A percentile compares a stretch with the other conserved stretches of the same genome.
These are phyloP conservation scores for Leptopterna dolabrata DNA, from an alignment of 2,888 invertebrate genomes.

Conservation along the genomic window DNA sequence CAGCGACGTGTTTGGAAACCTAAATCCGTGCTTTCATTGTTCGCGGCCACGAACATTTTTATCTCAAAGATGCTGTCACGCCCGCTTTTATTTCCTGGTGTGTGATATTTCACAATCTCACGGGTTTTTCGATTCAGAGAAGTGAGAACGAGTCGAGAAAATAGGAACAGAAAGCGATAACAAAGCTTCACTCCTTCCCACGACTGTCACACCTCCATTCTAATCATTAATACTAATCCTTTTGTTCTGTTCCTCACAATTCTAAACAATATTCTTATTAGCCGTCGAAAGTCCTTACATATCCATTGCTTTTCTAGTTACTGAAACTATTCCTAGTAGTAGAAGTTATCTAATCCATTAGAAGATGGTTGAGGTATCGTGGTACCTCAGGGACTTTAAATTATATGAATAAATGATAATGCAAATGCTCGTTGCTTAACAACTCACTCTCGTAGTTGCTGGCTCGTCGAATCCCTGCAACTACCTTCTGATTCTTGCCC, in stretches of 20 bases:
- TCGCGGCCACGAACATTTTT: neutral
- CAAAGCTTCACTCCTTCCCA: neutral
- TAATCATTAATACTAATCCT: neutral
- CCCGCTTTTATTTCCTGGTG: constrained; percentile 14
- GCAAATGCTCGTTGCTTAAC: too few species aligned
- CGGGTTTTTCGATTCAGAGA: constrained; percentile 10
- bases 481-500: too few species aligned
- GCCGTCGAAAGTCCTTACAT: too few species aligned
- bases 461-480: too few species aligned
- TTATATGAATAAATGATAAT: too few species aligned
- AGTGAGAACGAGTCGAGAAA: constrained; percentile 12
- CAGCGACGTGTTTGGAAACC: neutral
- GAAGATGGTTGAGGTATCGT: too few species aligned
- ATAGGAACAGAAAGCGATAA: constrained; percentile 18
- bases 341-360: too few species aligned
- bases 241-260: neutral
- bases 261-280: neutral
- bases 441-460: too few species aligned
- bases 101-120: constrained; percentile 25
- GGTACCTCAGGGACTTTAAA: too few species aligned
- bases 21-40: neutral
- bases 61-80: neutral
- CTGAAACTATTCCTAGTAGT: too few species aligned
- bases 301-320: too few species aligned
- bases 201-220: neutral